Base-by-base conservation (phyloP, 2,113 vertebrate genomes). In the Bujurquina vittata region DNA sequence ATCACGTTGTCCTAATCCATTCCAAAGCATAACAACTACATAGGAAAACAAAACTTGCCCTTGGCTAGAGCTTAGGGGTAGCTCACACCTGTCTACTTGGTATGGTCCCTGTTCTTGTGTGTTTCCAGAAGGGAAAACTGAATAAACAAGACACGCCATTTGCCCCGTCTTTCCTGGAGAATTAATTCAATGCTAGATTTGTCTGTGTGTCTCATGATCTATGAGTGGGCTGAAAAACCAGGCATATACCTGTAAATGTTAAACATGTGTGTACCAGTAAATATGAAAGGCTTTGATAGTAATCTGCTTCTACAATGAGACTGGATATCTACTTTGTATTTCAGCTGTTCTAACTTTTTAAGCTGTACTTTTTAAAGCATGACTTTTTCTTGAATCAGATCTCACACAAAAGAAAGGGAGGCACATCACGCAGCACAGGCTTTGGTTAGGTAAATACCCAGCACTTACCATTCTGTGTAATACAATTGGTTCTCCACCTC, bases 1-100 rank as follows among this genome's bases (percentile, higher is more conserved):
- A 92, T 89, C 91, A 89, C 72, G 40, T 89, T 83, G 80, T 86
- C 75, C 78, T 92, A 91, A 95, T 94, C 93, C 91, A 84, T 91
- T 92, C 87, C 85, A 84, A 89, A 90, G 90, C 65, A 62, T 85
- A 89, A 78, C 91, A 80, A 69, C 86, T 77, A 86, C 91, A 91
- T 84, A 63, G 75, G 75, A 86, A 91, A 93, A 93, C 89, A 91
- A 93, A 93, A 87, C 23, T 88, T 83, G 88, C 87, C 90, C 92
- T 92, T 89, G 89, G 87, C 92, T 90, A 88, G 35, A 80, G 86
- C 90, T 86, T 67, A 88, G 61, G 85, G 82, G 75, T 20, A 88
- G 61, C 87, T 88, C 88, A 59, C 85, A 91, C 90, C 91, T 93
- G 87, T 89, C 82, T 86, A 15, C 77, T 83, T 72, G 46, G 62